Evolutionary conservation across 2,797 vertebrate species (phyloP).

Genomic region (Australoheros facetus): DNA sequence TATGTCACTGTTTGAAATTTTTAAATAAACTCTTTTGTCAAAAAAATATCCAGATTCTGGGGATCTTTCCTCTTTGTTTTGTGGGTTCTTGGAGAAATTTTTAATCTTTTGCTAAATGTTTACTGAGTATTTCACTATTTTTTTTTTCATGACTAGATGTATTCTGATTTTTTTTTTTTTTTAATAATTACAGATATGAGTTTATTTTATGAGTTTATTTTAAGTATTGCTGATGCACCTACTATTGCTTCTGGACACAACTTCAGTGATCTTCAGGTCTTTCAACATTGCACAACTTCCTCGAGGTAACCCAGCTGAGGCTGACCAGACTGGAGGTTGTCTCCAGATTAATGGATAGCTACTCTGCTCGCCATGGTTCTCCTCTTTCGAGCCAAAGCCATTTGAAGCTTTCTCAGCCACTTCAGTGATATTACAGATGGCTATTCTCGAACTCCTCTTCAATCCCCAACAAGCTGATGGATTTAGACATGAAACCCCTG

Average conservation of each 20-base stretch:
- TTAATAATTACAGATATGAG: background rate
- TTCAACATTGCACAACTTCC: background rate
- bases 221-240: too few relatives aligned
- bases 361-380: background rate
- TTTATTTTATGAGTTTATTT: background rate
- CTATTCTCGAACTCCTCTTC: background rate
- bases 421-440: background rate
- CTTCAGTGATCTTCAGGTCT: background rate
- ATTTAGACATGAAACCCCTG: background rate
- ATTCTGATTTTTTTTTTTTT: background rate
- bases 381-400: background rate
- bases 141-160: background rate
- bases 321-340: background rate
- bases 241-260: too few relatives aligned
- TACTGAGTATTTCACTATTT: background rate
- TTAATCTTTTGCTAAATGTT: background rate
- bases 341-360: accelerated
- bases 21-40: background rate
- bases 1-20: background rate
- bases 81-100: background rate
- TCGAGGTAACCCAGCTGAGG: background rate
- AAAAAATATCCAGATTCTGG: background rate
- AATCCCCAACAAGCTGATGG: background rate
- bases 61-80: background rate
- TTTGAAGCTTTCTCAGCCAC: background rate